These are phyloP conservation scores for Dromius quadrimaculatus DNA, from an alignment of 2,888 invertebrate species.

Conservation along the genomic window DNA sequence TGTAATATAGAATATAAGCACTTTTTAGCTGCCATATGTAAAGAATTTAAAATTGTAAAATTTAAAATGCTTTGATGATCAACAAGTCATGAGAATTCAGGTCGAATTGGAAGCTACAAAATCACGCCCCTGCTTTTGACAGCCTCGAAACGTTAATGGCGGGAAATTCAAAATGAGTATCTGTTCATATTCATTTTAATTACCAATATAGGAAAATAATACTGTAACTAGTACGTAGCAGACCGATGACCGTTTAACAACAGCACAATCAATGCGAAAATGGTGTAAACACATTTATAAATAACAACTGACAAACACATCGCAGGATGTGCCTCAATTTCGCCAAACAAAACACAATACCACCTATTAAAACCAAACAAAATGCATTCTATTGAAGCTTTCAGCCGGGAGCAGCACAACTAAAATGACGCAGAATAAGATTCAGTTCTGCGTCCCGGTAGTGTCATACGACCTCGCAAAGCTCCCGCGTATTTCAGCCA, in stretches of 20 bases:
- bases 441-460: conserved; percentile 2
- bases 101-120: too few species aligned
- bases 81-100: too few species aligned
- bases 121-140: too few species aligned
- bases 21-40: too few species aligned
- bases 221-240: not conserved
- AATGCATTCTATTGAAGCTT: conserved; percentile 16
- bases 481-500: conserved; percentile 9
- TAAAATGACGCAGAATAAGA: not conserved
- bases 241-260: not conserved
- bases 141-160: too few species aligned
- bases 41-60: too few species aligned
- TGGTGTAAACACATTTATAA: conserved; percentile 1
- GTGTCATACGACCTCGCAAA: conserved; percentile 5
- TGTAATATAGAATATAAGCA: too few species aligned
- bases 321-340: conserved; percentile 30
- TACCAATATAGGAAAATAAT: not conserved
- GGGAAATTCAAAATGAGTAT: too few species aligned
- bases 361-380: conserved; percentile 18
- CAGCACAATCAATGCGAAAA: conserved; percentile 5
- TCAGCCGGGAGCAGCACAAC: not conserved
- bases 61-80: too few species aligned
- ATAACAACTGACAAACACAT: conserved; percentile 10
- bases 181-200: not conserved
- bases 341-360: conserved; percentile 27